These are phyloP conservation scores for Oncorhynchus masou DNA, from an alignment of 2,113 vertebrate species.

Conservation along the genomic window DNA sequence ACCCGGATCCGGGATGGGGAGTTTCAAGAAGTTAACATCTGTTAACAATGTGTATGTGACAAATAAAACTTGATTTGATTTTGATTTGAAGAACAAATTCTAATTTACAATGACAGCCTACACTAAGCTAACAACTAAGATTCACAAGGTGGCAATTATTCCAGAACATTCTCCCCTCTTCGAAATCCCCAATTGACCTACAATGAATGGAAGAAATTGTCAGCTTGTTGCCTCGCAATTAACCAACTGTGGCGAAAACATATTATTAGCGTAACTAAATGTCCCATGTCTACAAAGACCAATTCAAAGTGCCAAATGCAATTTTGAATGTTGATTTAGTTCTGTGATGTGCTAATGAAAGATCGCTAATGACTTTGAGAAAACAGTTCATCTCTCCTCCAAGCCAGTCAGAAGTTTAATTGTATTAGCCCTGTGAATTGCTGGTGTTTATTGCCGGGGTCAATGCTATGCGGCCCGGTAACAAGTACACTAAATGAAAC, in stretches of 20 bases:
- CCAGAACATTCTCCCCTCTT: slow-evolving; percentile 24
- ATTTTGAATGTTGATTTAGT: slow-evolving; percentile 46
- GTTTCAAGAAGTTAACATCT: too few relatives aligned
- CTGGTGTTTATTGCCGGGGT: slow-evolving; percentile 24
- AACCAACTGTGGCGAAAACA: slow-evolving; percentile 60
- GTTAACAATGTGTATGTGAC: too few relatives aligned
- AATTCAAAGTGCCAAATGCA: slow-evolving; percentile 48
- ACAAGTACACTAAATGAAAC: slow-evolving; percentile 27
- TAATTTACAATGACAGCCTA: too few relatives aligned
- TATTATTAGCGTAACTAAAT: slow-evolving; percentile 65
- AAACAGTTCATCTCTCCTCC: slow-evolving; percentile 20
- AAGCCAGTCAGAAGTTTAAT: slow-evolving; percentile 38
- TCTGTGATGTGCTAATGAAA: slow-evolving; percentile 39
- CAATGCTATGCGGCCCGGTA: slow-evolving; percentile 11
- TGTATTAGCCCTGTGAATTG: slow-evolving; percentile 40
- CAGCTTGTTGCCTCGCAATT: slow-evolving; percentile 66
- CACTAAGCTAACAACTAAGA: slow-evolving; percentile 5
- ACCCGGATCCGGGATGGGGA: too few relatives aligned
- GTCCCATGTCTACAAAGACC: slow-evolving; percentile 44
- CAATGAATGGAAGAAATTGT: slow-evolving; percentile 63
- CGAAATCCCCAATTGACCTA: slow-evolving; percentile 45
- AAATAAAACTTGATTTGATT: too few relatives aligned
- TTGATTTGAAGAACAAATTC: too few relatives aligned
- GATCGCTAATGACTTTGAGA: slow-evolving; percentile 51
- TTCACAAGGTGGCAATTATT: slow-evolving; percentile 18